These are phyloP conservation scores for Microcebus jonahi DNA, from an alignment of 2,113 vertebrate genomes.

Conservation along the genomic window DNA sequence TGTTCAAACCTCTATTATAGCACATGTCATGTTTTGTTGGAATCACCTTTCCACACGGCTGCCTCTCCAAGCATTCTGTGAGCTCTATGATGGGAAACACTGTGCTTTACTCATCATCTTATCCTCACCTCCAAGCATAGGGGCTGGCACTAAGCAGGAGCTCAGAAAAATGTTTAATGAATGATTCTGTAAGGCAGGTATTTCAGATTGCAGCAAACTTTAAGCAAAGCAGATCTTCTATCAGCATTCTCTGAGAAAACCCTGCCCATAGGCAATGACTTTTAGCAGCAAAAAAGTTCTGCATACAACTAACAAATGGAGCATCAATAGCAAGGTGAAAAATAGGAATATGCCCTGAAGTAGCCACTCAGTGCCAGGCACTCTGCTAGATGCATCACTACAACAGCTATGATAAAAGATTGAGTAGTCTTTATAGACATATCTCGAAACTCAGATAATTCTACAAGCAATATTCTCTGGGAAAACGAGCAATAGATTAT, in stretches of 20 bases:
- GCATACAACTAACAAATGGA: background rate
- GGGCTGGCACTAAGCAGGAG: background rate
- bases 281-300: conserved; percentile 2
- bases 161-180: conserved; percentile 3
- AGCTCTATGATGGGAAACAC: background rate
- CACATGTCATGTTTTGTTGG: background rate
- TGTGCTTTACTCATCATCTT: background rate
- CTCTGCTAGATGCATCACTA: background rate
- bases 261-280: background rate
- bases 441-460: background rate
- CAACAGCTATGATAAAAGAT: background rate
- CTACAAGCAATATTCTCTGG: background rate
- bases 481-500: background rate
- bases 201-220: background rate
- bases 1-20: background rate
- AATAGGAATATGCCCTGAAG: background rate
- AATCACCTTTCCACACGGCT: background rate
- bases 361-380: background rate
- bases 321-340: background rate
- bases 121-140: background rate
- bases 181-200: background rate
- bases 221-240: background rate
- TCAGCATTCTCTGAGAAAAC: background rate
- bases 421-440: background rate
- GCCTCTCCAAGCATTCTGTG: background rate